Percentiles rank a stretch among this genome's conserved stretches.
Evolutionary conservation across 2,113 vertebrate species (phyloP).

Genomic region (Sphaerodactylus townsendi): DNA sequence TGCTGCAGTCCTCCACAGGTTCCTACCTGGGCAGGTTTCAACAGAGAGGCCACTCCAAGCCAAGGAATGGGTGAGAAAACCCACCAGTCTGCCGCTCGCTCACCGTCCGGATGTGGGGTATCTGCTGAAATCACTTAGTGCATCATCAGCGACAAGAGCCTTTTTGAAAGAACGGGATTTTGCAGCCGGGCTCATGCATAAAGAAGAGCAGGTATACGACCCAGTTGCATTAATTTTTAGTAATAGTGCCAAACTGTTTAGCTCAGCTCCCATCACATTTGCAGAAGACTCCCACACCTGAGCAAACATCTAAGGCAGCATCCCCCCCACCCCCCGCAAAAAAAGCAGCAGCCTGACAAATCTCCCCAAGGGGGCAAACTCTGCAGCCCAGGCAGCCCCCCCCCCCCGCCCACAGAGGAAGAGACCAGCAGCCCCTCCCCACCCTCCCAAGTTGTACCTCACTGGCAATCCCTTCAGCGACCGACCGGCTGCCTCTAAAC

Average conservation of each 20-base stretch:
- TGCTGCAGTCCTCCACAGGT: no score
- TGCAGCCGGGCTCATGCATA: conserved; percentile 65
- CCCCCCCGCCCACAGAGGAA: no score
- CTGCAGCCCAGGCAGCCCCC: no score
- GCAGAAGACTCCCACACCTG: neutral
- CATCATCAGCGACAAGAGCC: conserved; percentile 62
- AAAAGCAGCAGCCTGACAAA: neutral
- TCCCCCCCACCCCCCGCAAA: no score
- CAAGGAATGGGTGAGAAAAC: conserved; percentile 36
- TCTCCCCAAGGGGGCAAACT: neutral
- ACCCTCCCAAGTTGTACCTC: no score
- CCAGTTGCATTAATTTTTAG: conserved; percentile 68
- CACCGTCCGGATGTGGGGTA: conserved; percentile 64
- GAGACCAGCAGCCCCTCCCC: no score
- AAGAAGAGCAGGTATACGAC: conserved; percentile 61
- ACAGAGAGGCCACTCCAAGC: no score
- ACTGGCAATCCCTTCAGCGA: no score
- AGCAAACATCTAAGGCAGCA: neutral
- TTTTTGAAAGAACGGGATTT: conserved; percentile 65
- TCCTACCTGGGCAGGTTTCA: no score
- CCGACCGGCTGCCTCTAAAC: no score
- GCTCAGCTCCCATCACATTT: conserved; percentile 45
- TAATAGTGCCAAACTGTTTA: conserved; percentile 56
- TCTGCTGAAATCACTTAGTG: conserved; percentile 65
- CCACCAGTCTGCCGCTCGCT: conserved; percentile 51